Evolutionary conservation across 2,888 invertebrate species (phyloP), one percentile per base, ranked within the genome.

Genomic region (Steinernema hermaphroditum): DNA sequence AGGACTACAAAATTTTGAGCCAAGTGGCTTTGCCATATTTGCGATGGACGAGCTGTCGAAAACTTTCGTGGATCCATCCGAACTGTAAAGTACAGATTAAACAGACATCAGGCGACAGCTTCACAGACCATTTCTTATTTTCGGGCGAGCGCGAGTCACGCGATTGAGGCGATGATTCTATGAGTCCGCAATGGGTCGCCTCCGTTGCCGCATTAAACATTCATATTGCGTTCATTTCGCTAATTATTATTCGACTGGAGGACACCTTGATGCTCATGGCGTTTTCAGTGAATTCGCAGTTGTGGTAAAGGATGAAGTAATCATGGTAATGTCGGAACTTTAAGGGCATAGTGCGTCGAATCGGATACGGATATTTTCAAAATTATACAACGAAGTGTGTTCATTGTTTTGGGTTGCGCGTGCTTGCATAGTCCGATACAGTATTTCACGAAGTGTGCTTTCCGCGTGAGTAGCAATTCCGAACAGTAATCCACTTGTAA

Each of bases 21-120:
- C 85, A 85, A 16, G 81, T 78, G 34, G 85, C 85, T 29, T 79
- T 75, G 50, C 85, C 85, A 76, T 85, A 84, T 68, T 85, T 85
- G 41, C 85, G 71, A 6, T 79, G 79, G 44, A 85, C 82, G 19
- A 85, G 74, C 62, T 85, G 85, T 0, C 85, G 83, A 49, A 84
- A 82, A 69, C 81, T 81, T 72, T 84, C 85, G 74, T 85, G 85
- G 71, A 85, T 81, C 85, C 85, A 85, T 29, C 85, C 85, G 70
- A 83, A 85, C 85, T 85, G 75, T 68, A 83, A 74, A 44, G 8
- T 16, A 34, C 19, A 69, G 4, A 69, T 8, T 19, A n/a, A 19
- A 41, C 37, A 22, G 22, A 8, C 12, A 9, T 44, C 43, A 2
- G 27, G 0, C 1, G 50, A 69, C n/a, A 43, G 16, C 14, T 29